Evolutionary conservation across 2,113 vertebrate species (phyloP).

Genomic region (Pterophyllum scalare): DNA sequence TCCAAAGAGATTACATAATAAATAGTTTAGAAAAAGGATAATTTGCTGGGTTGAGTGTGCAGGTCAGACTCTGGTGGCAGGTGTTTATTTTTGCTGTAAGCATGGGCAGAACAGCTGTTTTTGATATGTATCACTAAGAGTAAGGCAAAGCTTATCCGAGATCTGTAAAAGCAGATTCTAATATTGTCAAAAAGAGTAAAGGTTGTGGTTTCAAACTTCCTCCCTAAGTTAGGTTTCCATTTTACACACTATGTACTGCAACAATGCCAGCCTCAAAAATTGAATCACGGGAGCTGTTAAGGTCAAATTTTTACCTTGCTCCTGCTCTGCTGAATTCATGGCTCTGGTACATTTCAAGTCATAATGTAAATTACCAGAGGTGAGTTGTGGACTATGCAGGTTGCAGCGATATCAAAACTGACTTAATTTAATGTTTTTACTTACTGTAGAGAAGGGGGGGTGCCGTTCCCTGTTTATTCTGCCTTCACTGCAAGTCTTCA

Average conservation of each 20-base stretch:
- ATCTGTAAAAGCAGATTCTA: not conserved
- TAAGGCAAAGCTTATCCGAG: constrained; percentile 13
- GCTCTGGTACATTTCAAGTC: not conserved
- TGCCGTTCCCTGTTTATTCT: not conserved
- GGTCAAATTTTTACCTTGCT: not conserved
- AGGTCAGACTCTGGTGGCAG: constrained; percentile 53
- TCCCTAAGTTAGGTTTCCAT: not conserved
- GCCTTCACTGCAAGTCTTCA: not conserved
- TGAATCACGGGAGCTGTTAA: not conserved
- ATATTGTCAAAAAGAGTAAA: not conserved
- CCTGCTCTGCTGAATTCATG: not conserved
- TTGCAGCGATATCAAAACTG: not conserved
- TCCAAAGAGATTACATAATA: constrained; percentile 39
- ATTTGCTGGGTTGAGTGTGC: constrained; percentile 45
- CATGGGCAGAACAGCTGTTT: constrained; percentile 57
- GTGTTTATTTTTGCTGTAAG: constrained; percentile 58
- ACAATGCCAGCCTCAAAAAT: not conserved
- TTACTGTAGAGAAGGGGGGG: not conserved
- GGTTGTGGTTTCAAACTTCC: not conserved
- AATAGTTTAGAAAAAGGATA: constrained; percentile 41
- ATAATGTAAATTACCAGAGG: constrained; percentile 4
- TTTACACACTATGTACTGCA: not conserved
- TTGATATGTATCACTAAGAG: constrained; percentile 18
- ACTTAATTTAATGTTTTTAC: not conserved
- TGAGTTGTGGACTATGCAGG: not conserved